Conservation (phyloP, 1,140 invertebrate species). For the Neotoxoptera formosana region DNA sequence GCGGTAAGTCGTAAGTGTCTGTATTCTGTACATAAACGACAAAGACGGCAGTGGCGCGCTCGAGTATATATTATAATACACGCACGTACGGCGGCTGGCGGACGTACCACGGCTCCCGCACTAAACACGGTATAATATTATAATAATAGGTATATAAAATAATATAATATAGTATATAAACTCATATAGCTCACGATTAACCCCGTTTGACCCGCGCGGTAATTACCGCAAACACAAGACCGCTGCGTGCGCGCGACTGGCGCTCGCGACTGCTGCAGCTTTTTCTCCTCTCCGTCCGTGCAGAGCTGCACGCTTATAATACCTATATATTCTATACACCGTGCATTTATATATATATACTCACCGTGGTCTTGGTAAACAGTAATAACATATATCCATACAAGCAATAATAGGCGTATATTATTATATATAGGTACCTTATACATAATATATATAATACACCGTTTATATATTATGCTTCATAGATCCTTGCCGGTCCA, state of each 20-base stretch:
- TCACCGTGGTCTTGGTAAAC: background rate
- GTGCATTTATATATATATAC: too few relatives aligned
- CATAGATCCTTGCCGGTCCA: background rate
- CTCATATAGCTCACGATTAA: conserved; percentile 47
- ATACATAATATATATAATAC: background rate
- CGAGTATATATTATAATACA: background rate
- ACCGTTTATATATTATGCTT: background rate
- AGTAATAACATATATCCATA: background rate
- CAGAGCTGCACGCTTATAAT: background rate
- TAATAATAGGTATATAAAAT: background rate
- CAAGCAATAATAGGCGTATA: background rate
- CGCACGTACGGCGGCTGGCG: background rate
- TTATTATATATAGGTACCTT: background rate
- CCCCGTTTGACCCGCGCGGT: conserved; percentile 40
- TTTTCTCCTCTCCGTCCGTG: background rate
- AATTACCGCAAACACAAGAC: conserved; percentile 35
- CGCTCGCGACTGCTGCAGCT: background rate
- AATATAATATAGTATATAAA: background rate
- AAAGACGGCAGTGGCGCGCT: background rate
- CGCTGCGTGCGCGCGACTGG: background rate
- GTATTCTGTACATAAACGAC: background rate
- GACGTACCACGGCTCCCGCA: background rate
- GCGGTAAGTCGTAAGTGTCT: background rate
- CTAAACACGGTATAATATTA: background rate
- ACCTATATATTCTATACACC: background rate